Evolutionary conservation across 2,797 vertebrate genomes (phyloP).

Genomic region (Cirrhinus mrigala): DNA sequence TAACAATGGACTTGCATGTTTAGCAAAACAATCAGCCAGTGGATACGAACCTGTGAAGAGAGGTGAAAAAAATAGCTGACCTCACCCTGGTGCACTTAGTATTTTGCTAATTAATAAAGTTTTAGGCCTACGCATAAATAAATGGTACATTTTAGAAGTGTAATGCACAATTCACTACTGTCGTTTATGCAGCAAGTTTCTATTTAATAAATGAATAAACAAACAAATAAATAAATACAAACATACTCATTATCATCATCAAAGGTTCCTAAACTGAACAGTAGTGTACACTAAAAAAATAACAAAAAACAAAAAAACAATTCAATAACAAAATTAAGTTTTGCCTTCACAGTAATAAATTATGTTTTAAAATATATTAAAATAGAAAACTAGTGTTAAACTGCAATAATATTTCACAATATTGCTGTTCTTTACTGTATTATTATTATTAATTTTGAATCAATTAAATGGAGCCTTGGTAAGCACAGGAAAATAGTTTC

Average conservation of each 20-base stretch:
- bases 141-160: neutral
- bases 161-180: neutral
- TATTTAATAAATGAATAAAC: no score
- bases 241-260: no score
- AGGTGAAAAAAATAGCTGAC: neutral
- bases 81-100: neutral
- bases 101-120: neutral
- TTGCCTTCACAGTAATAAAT: neutral
- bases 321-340: neutral
- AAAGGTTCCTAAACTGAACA: no score
- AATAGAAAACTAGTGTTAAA: neutral
- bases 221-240: no score
- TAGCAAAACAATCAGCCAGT: neutral
- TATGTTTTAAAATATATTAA: neutral
- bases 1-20: constrained; percentile 20
- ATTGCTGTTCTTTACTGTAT: neutral
- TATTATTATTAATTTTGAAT: neutral
- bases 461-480: neutral
- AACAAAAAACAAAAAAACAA: no score
- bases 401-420: neutral
- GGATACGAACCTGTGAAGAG: neutral
- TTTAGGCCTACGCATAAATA: neutral
- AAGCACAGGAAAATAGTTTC: no score
- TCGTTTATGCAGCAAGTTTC: no score
- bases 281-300: neutral